These are phyloP conservation scores for Pluvialis apricaria DNA, from an alignment of 2,113 vertebrate genomes.

Conservation along the genomic window DNA sequence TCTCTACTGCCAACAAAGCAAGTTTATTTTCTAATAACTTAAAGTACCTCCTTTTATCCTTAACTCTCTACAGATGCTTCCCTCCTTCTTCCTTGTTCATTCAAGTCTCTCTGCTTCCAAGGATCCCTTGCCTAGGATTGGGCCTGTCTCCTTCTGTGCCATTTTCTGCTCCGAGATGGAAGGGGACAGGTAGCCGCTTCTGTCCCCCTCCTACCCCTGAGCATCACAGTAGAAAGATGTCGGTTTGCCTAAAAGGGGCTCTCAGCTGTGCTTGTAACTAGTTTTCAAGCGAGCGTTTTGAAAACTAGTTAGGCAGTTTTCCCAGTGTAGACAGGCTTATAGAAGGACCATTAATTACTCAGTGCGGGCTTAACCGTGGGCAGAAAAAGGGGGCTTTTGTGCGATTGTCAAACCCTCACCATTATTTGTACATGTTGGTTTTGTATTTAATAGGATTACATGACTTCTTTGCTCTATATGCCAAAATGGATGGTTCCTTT, in stretches of 20 bases:
- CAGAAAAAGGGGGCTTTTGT: conserved; percentile 55
- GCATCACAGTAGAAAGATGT: background rate
- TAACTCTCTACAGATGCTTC: background rate
- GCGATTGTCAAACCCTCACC: conserved; percentile 40
- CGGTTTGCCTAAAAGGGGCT: background rate
- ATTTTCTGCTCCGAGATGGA: background rate
- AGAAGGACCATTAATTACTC: conserved; percentile 54
- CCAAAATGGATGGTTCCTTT: conserved; percentile 72
- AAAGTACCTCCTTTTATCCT: background rate
- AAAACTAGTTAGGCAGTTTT: conserved; percentile 48
- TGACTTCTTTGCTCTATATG: conserved; percentile 65
- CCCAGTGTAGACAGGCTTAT: conserved; percentile 1
- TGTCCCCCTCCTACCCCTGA: background rate
- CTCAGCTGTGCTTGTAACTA: background rate
- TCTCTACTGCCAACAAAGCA: background rate
- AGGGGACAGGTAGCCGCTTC: rapidly evolving
- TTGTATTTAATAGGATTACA: conserved; percentile 67
- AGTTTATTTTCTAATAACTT: conserved; percentile 22
- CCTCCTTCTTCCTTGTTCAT: background rate
- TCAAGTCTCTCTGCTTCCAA: background rate
- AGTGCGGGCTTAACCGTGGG: background rate
- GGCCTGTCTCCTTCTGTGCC: background rate
- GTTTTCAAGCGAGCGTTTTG: background rate
- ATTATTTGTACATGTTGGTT: conserved; percentile 72
- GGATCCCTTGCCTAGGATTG: background rate